Conservation (phyloP, 2,113 vertebrate genomes). For the Pogonocichla stellata region DNA sequence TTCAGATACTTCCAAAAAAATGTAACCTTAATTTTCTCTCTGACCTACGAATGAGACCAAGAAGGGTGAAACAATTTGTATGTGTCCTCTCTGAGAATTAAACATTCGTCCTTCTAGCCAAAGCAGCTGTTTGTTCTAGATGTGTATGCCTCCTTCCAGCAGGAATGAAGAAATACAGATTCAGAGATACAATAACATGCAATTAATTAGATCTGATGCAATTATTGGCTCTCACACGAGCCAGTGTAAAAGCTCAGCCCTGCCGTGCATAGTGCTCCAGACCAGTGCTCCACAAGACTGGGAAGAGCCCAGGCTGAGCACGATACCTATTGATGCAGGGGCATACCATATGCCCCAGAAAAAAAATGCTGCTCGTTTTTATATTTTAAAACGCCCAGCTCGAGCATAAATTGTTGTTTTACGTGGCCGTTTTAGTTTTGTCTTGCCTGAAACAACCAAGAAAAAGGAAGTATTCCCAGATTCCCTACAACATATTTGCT, state of each 20-base stretch:
- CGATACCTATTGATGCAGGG: background rate
- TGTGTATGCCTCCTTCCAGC: background rate
- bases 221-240: background rate
- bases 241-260: background rate
- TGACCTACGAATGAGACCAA: background rate
- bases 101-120: background rate
- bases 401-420: background rate
- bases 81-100: background rate
- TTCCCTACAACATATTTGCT: background rate
- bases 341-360: background rate
- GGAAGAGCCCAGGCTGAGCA: background rate
- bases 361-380: background rate
- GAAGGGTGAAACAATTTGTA: background rate
- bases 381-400: background rate
- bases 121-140: slow-evolving; percentile 19
- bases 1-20: background rate
- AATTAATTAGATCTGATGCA: slow-evolving; percentile 16
- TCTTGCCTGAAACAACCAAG: background rate
- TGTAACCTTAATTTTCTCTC: background rate
- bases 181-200: background rate
- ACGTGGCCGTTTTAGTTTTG: background rate
- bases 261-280: background rate
- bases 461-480: background rate
- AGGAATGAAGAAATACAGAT: slow-evolving; percentile 22
- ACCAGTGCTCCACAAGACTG: background rate